Evolutionary conservation across 2,113 vertebrate genomes (phyloP).

Genomic region (Oophaga pumilio): DNA sequence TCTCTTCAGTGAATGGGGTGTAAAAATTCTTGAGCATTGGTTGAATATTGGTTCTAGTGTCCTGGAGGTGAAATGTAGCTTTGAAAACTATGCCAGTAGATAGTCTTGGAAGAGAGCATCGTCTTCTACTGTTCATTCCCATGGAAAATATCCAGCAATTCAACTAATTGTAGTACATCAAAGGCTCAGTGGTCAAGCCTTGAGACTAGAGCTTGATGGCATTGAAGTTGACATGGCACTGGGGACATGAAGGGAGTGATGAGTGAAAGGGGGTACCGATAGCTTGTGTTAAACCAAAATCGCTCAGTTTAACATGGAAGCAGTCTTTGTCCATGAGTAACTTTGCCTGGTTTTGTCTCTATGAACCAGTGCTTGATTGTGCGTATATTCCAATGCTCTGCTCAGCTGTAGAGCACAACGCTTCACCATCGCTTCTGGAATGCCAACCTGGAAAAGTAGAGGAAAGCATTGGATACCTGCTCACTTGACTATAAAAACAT

Average conservation of each 20-base stretch:
- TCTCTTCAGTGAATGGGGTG: slow-evolving; percentile 76
- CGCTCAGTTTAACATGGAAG: slow-evolving; percentile 81
- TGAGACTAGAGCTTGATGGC: slow-evolving; percentile 75
- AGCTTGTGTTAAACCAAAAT: slow-evolving; percentile 88
- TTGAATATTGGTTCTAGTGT: slow-evolving; percentile 81
- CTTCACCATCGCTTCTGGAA: no score
- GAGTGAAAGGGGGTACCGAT: slow-evolving; percentile 82
- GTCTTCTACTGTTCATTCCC: slow-evolving; percentile 77
- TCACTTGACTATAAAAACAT: no score
- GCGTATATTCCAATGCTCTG: no score
- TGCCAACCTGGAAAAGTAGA: no score
- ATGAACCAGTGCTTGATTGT: no score
- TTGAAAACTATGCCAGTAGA: slow-evolving; percentile 75
- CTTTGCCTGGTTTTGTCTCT: background rate
- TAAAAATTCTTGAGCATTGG: slow-evolving; percentile 77
- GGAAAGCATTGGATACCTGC: no score
- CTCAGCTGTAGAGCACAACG: no score
- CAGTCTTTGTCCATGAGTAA: slow-evolving; percentile 84
- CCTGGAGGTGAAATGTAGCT: slow-evolving; percentile 72
- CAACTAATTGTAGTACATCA: slow-evolving; percentile 88
- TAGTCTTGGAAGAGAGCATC: slow-evolving; percentile 88
- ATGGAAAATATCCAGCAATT: slow-evolving; percentile 92
- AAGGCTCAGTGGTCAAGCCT: slow-evolving; percentile 91
- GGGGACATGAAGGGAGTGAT: slow-evolving; percentile 91
- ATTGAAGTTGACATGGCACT: slow-evolving; percentile 78